Base-by-base conservation (phyloP, 2,797 vertebrate genomes). In the Galagoides demidoff region DNA sequence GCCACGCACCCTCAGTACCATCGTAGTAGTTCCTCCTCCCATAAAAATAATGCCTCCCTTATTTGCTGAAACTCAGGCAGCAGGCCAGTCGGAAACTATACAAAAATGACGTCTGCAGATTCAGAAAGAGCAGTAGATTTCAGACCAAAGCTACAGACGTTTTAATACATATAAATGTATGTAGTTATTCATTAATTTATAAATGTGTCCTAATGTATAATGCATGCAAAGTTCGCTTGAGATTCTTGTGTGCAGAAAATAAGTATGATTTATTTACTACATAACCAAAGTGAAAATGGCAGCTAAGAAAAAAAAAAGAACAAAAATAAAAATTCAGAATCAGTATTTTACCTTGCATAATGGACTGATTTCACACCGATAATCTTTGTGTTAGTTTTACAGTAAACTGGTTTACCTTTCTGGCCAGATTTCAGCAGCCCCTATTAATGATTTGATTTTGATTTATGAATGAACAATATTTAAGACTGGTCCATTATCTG, bases 401-500 rank as follows among this genome's bases (percentile, higher is more conserved):
- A 95, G 88, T 55, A 83, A 94, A 96, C 49, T 49, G 84, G 85
- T 84, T 45, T 95, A 93, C 25, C 92, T 89, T 95, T 97, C 86
- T 95, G 95, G 82, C 96, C 89, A 97, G 89, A 74, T 97, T 86
- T 90, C 79, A 89, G 82, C 74, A 97, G 92, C 82, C 92, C 89
- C 66, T 97, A 95, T 78, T 96, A 97, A 98, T 97, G 92, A 29
- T 90, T 97, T 94, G 97, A 92, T 90, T 95, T 98, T 96, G 34
- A 96, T 89, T 97, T 94, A 97, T 96, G 97, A 97, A 98, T 97
- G 96, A 97, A 97, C n/a, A 77, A 96, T 99, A 98, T 96, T 98
- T 98, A 99, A 98, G 98, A 99, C 99, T 98, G 98, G 98, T 99
- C 99, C 97, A 99, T 98, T 98, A 98, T 99, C 98, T 98, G 98